phyloP scores from a whole-genome alignment of 1,140 invertebrate genomes.

The Ceratina calcarata region DNA sequence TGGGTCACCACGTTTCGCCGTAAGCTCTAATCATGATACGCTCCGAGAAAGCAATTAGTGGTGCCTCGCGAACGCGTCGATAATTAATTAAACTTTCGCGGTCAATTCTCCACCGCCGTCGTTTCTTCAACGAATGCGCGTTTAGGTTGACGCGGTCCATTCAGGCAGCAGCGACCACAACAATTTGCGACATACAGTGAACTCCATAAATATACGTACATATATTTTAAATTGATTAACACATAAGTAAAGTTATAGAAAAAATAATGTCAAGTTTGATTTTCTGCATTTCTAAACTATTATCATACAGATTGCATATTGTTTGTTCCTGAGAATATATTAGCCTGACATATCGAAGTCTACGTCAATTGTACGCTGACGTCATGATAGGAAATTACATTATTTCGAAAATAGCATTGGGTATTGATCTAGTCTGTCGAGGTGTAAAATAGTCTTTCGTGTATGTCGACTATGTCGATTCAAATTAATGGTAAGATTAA shows the following conservation, averaged over 20 bases:
- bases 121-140: not conserved
- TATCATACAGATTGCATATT: no score
- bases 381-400: no score
- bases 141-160: no score
- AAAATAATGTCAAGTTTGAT: not conserved
- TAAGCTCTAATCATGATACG: conserved; percentile 41
- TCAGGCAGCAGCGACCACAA: no score
- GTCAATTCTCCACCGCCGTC: conserved; percentile 29
- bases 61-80: conserved; percentile 49
- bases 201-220: no score
- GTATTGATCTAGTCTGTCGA: not conserved
- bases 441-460: no score
- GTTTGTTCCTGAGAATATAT: no score
- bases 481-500: conserved; percentile 2
- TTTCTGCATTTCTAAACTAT: not conserved
- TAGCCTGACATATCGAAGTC: no score
- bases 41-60: conserved; percentile 48
- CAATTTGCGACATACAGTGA: no score
- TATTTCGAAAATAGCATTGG: conserved; percentile 8
- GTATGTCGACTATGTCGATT: not conserved
- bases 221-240: no score
- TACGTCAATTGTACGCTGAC: no score
- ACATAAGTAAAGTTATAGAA: no score
- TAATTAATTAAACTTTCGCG: conserved; percentile 65
- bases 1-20: conserved; percentile 27